Conservation (phyloP, 2,888 invertebrate genomes). For the Caenorhabditis japonica region DNA sequence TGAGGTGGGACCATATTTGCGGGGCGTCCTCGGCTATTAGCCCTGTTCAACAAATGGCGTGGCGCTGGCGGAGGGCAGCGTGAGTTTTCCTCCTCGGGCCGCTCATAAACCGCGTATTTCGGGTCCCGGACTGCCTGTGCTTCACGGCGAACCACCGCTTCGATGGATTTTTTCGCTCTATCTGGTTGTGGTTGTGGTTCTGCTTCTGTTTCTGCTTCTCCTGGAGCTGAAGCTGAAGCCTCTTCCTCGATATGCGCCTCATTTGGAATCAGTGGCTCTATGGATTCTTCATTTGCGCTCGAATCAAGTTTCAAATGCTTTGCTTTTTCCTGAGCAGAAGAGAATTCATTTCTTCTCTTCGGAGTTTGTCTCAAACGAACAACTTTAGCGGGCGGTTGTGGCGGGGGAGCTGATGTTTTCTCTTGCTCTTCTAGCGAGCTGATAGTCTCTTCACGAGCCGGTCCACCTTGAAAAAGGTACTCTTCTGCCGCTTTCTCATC, state of each 20-base stretch:
- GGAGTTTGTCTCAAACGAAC: constrained; percentile 6
- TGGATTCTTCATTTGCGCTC: constrained; percentile 7
- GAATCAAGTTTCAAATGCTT: neutral
- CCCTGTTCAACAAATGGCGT: constrained; percentile 20
- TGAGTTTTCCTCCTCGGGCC: neutral
- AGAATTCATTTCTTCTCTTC: constrained; percentile 9
- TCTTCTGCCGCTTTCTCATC: neutral
- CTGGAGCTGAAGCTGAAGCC: too few relatives aligned
- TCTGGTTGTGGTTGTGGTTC: neutral
- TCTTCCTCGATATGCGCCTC: constrained; percentile 21
- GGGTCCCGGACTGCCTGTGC: too few relatives aligned
- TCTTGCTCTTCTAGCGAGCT: constrained; percentile 5
- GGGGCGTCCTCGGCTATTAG: constrained; percentile 29
- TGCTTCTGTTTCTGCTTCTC: neutral
- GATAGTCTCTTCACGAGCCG: neutral
- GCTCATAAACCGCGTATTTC: neutral
- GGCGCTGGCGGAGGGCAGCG: constrained; percentile 40
- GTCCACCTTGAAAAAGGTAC: neutral
- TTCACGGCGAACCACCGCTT: too few relatives aligned
- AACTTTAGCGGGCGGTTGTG: neutral
- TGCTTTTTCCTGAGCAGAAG: neutral
- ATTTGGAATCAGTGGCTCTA: constrained; percentile 21
- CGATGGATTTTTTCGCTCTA: too few relatives aligned
- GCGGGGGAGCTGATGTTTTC: neutral
- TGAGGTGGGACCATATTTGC: constrained; percentile 43